Evolutionary conservation across 2,113 vertebrate species (phyloP).

Genomic region (Gopherus flavomarginatus): DNA sequence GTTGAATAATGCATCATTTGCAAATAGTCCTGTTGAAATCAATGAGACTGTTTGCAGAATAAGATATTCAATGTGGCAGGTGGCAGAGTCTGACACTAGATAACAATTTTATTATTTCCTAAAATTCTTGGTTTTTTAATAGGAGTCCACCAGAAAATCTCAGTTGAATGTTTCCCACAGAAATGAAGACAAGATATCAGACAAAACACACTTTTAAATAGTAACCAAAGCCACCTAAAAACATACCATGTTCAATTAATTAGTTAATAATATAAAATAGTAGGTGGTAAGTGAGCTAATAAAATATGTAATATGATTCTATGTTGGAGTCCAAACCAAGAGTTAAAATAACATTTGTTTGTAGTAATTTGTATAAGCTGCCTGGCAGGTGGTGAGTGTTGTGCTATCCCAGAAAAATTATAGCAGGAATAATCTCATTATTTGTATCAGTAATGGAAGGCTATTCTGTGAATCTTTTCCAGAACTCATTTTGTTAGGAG

Average conservation of each 20-base stretch:
- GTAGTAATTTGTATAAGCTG: conserved; percentile 64
- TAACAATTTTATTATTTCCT: conserved; percentile 4
- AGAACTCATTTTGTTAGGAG: background rate
- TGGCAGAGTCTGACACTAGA: background rate
- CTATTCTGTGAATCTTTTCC: background rate
- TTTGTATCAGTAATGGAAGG: conserved; percentile 8
- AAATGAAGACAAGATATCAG: conserved; percentile 20
- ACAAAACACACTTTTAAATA: conserved; percentile 35
- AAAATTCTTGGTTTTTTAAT: background rate
- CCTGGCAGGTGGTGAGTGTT: conserved; percentile 44
- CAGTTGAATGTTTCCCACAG: background rate
- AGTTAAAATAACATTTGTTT: conserved; percentile 77
- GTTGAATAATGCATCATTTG: conserved; percentile 30
- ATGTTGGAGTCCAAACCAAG: conserved; percentile 76
- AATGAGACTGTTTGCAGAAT: conserved; percentile 10
- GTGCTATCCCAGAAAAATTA: conserved; percentile 53
- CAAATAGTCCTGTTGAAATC: background rate
- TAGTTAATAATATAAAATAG: conserved; percentile 75
- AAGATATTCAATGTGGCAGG: background rate
- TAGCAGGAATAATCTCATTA: conserved; percentile 51
- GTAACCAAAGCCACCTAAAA: conserved; percentile 45
- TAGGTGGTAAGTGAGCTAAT: conserved; percentile 82
- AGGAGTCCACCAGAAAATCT: background rate
- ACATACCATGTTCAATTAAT: conserved; percentile 61
- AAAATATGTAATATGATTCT: conserved; percentile 80